Evolutionary conservation across 2,797 vertebrate species (phyloP), one percentile per base, ranked within the genome.

Genomic region (Paguma larvata): DNA sequence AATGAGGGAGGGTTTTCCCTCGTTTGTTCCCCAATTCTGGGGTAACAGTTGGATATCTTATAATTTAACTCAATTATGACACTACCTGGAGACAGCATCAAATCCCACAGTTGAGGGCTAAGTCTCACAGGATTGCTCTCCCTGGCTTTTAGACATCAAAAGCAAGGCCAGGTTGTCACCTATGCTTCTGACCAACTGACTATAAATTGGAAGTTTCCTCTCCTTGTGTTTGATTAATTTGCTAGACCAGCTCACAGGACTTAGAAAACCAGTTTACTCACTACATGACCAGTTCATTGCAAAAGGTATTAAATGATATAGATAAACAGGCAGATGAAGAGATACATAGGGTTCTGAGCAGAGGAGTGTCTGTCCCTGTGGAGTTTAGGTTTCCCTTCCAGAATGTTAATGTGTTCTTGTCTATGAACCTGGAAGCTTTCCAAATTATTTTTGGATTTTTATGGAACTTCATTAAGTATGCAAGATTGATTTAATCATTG

Each of bases 1-100:
- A 34, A 14, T 6, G 4, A 6, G 41, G 19, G 10, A 0, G 16
- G 2, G 2, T 9, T 25, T 77, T 51, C 44, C n/a, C 44, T 38
- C 38, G 3, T 38, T 38, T 38, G 38, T 38, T 38, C 38, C 38
- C 38, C 11, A 89, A 65, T 51, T 51, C 59, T 65, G 59, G 6
- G 44, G 21, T 2, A 62, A 48, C 32, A 78, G 32, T 46, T 78
- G 59, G 4, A 4, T 38, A 25, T 51, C 87, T 25, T 89, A 48
- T n/a, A 38, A 14, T 67, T 51, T 78, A 78, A 78, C 59, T 67
- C 59, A 78, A 65, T 65, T 67, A 46, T 65, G 25, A 65, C 46
- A 27, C 32, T 75, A 21, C 44, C 23, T 14, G 41, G 44, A 78
- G 34, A 38, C 27, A 30, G n/a, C 27, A 19, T 65, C 44, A 63